Evolutionary conservation across 2,113 vertebrate genomes (phyloP), one percentile per base, ranked within the genome.

Genomic region (Corythornis cristatus): DNA sequence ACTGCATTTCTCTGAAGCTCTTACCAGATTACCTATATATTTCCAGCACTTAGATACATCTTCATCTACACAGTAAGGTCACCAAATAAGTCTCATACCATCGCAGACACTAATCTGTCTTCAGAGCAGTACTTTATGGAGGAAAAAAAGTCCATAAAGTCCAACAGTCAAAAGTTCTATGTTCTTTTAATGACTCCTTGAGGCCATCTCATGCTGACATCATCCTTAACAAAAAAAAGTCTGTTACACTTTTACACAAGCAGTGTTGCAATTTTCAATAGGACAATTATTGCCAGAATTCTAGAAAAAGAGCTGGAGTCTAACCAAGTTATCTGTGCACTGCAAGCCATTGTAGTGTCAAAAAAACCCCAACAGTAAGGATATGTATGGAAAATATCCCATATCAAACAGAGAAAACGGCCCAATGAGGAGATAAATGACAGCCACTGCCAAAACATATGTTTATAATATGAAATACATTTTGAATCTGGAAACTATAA

Each of bases 161-260:
- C 82, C 60, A 74, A 48, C 68, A 95, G 50, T 97, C 96, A 97
- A 96, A 96, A 97, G 95, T 97, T 83, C 83, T 96, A 56, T 98
- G 96, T 97, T 97, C 97, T 96, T 96, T 95, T 95, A 98, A 96
- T 95, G 96, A 96, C 64, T 97, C 95, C 97, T 98, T 90, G 86
- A 97, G 97, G 96, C 96, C 74, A 97, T 96, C 91, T 95, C 66
- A 57, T 64, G 87, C 88, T 98, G 97, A 98, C 93, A 96, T 97
- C 97, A 98, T 88, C 70, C 62, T 93, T 85, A 95, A 96, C 92
- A 97, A 96, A 97, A 93, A 97, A 97, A 96, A 94, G 94, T 8
- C 91, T 93, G 93, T 97, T 97, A 97, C 78, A 60, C 62, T 97
- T 97, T 93, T 71, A 94, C 65, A 96, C 61, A 87, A 16, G 89